Conservation (phyloP, 2,797 vertebrate species). For the Crenichthys baileyi region DNA sequence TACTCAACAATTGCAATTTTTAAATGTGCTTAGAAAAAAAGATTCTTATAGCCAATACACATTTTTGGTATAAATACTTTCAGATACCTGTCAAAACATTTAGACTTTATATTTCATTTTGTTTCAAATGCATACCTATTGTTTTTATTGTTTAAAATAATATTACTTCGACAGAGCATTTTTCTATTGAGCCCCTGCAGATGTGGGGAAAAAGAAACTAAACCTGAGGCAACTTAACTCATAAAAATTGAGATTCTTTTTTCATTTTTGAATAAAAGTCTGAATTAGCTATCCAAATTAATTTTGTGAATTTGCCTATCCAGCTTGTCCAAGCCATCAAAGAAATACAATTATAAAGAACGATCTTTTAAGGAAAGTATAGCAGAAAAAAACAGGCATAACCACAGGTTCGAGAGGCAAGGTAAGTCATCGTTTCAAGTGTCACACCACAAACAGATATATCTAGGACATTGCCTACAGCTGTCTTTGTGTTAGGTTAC, state of each 20-base stretch:
- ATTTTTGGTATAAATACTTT: neutral
- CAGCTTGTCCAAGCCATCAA: constrained; percentile 29
- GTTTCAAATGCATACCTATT: neutral
- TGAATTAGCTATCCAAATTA: neutral
- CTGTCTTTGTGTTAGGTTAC: no score
- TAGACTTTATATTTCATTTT: neutral
- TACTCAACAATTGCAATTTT: neutral
- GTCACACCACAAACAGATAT: no score
- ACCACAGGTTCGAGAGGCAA: no score
- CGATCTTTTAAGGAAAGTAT: no score
- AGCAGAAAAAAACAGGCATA: no score
- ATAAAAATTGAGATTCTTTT: no score
- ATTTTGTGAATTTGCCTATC: constrained; percentile 33
- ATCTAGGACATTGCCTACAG: no score
- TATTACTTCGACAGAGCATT: neutral
- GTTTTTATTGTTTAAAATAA: neutral
- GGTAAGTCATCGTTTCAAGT: no score
- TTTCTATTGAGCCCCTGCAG: neutral
- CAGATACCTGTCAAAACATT: neutral
- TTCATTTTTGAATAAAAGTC: neutral
- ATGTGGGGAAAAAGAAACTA: neutral
- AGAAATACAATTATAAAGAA: constrained; percentile 30
- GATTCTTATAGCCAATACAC: neutral
- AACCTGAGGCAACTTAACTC: no score
- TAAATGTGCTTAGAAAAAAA: neutral